Evolutionary conservation across 1,140 invertebrate species (phyloP).

Genomic region (Drosophila rhopaloa): DNA sequence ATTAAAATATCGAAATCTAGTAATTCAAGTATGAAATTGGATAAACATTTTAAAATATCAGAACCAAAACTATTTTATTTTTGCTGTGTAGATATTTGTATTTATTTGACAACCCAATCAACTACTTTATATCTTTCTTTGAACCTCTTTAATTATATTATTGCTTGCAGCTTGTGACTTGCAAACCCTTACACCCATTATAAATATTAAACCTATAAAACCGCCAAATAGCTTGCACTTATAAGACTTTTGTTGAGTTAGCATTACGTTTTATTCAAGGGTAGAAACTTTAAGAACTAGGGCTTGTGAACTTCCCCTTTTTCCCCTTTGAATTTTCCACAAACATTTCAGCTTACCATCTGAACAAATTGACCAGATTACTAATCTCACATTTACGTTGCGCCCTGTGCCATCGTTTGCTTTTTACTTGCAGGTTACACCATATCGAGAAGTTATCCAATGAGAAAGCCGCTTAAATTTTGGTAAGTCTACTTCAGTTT

Average conservation of each 20-base stretch:
- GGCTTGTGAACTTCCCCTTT: slow-evolving; percentile 19
- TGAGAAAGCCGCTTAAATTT: slow-evolving; percentile 85
- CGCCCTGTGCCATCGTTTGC: slow-evolving; percentile 65
- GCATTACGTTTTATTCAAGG: neutral
- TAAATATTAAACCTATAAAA: slow-evolving; percentile 51
- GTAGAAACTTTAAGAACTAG: slow-evolving; percentile 3
- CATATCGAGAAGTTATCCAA: slow-evolving; percentile 85
- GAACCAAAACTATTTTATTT: too few species aligned
- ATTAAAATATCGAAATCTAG: too few species aligned
- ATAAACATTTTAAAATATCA: neutral
- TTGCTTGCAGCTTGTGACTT: slow-evolving; percentile 53
- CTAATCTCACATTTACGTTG: slow-evolving; percentile 75
- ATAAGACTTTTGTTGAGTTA: neutral
- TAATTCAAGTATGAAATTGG: neutral
- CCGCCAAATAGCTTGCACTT: slow-evolving; percentile 4
- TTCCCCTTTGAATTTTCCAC: slow-evolving; percentile 6
- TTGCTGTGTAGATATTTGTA: neutral
- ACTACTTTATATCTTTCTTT: too few species aligned
- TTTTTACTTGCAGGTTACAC: slow-evolving; percentile 83
- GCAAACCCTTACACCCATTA: slow-evolving; percentile 1
- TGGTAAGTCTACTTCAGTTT: slow-evolving; percentile 66
- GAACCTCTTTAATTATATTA: neutral
- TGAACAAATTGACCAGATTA: slow-evolving; percentile 55
- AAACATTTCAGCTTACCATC: slow-evolving; percentile 42
- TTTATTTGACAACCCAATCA: neutral